phyloP scores from a whole-genome alignment of 2,113 vertebrate species.

The Gobiocypris rarus region DNA sequence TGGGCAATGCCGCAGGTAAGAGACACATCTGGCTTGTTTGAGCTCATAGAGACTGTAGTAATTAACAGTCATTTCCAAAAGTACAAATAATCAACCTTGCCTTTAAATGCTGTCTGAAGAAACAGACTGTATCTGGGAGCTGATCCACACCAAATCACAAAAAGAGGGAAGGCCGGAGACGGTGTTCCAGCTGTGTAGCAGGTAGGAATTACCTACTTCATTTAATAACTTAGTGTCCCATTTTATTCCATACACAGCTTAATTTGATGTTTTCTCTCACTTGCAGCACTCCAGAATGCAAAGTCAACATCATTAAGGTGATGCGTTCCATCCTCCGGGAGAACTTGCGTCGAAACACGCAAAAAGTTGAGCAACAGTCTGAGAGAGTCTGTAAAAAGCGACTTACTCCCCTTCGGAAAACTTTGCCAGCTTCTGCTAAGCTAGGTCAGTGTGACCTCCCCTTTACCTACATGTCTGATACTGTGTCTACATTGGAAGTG shows the following conservation, averaged over 20 bases:
- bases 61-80: neutral
- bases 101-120: constrained; percentile 75
- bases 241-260: neutral
- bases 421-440: constrained; percentile 84
- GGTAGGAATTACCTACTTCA: constrained; percentile 75
- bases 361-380: constrained; percentile 74
- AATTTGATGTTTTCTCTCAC: constrained; percentile 35
- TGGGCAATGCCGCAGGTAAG: constrained; percentile 93
- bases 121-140: constrained; percentile 91
- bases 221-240: neutral
- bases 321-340: constrained; percentile 93
- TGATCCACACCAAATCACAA: constrained; percentile 95
- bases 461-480: neutral
- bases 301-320: constrained; percentile 88
- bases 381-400: constrained; percentile 84
- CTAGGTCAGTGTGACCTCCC: constrained; percentile 78
- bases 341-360: constrained; percentile 85
- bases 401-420: constrained; percentile 79
- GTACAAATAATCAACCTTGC: neutral
- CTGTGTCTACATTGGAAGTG: neutral
- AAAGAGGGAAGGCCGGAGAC: constrained; percentile 93
- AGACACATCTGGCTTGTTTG: neutral
- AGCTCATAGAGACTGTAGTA: no score
- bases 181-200: constrained; percentile 92
- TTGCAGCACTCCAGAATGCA: constrained; percentile 87